Evolutionary conservation across 1,140 invertebrate genomes (phyloP).

Genomic region (Sarcophaga peregrina): DNA sequence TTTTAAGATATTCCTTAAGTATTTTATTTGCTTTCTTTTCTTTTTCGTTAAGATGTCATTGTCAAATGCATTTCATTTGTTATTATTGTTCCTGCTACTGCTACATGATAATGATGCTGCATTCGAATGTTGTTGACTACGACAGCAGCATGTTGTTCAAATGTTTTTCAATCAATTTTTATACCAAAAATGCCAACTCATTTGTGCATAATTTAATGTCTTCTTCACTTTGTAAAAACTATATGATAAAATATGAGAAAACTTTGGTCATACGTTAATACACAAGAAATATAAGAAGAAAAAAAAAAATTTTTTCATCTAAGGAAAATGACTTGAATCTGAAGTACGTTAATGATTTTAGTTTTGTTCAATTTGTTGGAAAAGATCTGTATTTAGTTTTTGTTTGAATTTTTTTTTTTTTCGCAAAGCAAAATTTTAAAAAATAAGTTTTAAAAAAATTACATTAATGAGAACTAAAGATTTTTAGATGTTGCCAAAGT

Average conservation of each 20-base stretch:
- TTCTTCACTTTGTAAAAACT: slow-evolving; percentile 44
- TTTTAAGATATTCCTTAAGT: not conserved
- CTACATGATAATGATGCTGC: slow-evolving; percentile 30
- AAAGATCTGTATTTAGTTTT: slow-evolving; percentile 1
- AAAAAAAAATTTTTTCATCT: not conserved
- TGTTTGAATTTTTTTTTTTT: no score
- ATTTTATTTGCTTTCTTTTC: not conserved
- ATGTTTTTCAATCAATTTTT: slow-evolving; percentile 64
- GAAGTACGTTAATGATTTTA: not conserved
- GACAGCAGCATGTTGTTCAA: slow-evolving; percentile 14
- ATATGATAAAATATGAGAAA: slow-evolving; percentile 21
- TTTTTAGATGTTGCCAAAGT: not conserved
- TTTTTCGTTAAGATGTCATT: slow-evolving; percentile 29
- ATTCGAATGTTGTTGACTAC: not conserved
- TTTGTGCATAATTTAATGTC: slow-evolving; percentile 66
- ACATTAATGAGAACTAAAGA: slow-evolving; percentile 1
- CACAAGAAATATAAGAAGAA: no score
- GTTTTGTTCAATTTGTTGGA: slow-evolving; percentile 24
- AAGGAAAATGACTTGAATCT: not conserved
- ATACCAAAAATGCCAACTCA: slow-evolving; percentile 64
- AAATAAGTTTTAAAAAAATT: not conserved
- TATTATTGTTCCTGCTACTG: slow-evolving; percentile 17
- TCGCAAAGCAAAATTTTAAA: not conserved
- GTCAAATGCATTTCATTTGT: slow-evolving; percentile 37
- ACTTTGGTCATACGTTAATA: slow-evolving; percentile 12